Conservation (phyloP, 1,140 invertebrate genomes). For the Nomia melanderi region DNA sequence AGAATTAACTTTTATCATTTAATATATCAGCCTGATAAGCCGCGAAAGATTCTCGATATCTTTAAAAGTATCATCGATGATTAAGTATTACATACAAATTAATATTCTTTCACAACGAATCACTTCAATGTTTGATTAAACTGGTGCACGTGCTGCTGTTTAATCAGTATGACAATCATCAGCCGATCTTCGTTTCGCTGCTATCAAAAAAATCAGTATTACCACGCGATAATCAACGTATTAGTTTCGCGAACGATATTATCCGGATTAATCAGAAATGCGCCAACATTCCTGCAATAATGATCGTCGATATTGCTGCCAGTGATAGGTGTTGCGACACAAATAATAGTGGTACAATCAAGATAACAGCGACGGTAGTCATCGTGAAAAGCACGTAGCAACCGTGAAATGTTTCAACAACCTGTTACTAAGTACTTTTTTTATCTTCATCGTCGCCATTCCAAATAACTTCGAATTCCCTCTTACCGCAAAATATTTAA, state of each 20-base stretch:
- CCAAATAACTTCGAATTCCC: too few relatives aligned
- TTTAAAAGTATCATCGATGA: too few relatives aligned
- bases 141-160: background rate
- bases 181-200: background rate
- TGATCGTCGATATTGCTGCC: background rate
- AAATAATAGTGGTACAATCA: constrained; percentile 45
- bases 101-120: background rate
- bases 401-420: constrained; percentile 58
- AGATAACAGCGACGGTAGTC: constrained; percentile 59
- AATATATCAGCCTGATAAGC: too few relatives aligned
- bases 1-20: too few relatives aligned
- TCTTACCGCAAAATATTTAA: too few relatives aligned
- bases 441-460: too few relatives aligned
- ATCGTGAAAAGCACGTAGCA: constrained; percentile 46
- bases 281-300: background rate
- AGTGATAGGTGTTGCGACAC: constrained; percentile 28
- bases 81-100: background rate
- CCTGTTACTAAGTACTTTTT: constrained; percentile 56
- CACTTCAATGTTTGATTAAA: background rate
- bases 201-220: background rate
- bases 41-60: too few relatives aligned
- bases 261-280: constrained; percentile 9
- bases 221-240: background rate
- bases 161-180: background rate
- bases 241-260: background rate